Base-by-base conservation (phyloP, 2,888 invertebrate species). In the Meganola albula region DNA sequence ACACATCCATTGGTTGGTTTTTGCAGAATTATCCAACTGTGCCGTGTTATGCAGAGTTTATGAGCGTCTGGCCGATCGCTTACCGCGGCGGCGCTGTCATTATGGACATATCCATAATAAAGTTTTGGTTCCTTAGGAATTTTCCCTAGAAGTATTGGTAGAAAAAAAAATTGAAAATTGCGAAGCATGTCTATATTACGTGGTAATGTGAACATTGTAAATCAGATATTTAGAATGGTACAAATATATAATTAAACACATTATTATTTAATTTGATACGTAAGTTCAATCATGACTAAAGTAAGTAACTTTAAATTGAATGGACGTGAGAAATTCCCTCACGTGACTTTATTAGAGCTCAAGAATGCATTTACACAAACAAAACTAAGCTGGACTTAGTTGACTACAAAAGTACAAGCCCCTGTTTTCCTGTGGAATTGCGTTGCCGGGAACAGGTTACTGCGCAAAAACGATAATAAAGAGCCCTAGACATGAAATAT, bases 41-140 rank as follows among this genome's bases (percentile, higher is more conserved):
- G 67, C 75, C 71, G 72, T 64, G 77, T 71, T 63, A 74, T 71
- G 69, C 68, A 68, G 66, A 66, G 74, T 83, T 83, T 83, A 83
- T 76, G 83, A 82, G 76, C 79, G 73, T 58, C 69, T 66, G 63
- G 67, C 71, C 79, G 82, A 80, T 79, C 79, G 74, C 74, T 64
- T 67, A 59, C 65, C 68, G n/a, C n/a, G 65, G 53, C 70, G 63
- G 62, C 63, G 66, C 65, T 65, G 72, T 79, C 82, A 78, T 83
- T 82, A 80, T 72, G 63, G 62, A 74, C 74, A 82, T 83, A 82
- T 78, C 80, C 78, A 78, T 76, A 75, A 67, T 56, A 63, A 59
- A 30, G 38, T 34, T 50, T 63, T 63, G 62, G 67, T 58, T 66
- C 66, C 58, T 60, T 58, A 53, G 57, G 49, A 58, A 58, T 59